Evolutionary conservation across 2,113 vertebrate genomes (phyloP).

Genomic region (Eulemur macaco): DNA sequence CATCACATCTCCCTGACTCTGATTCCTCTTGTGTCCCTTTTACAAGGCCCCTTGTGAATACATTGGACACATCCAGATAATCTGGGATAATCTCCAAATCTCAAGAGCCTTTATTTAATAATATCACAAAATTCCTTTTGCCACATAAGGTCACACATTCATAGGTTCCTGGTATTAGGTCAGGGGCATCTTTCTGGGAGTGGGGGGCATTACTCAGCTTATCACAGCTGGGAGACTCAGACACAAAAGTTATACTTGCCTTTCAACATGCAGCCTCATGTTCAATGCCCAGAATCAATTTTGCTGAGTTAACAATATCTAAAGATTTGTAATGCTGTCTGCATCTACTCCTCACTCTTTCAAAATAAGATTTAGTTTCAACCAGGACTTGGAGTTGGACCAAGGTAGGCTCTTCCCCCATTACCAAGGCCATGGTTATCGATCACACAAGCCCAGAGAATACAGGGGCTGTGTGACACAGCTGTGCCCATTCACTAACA

Average conservation of each 20-base stretch:
- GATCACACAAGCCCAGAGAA: not conserved
- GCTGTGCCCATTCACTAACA: not conserved
- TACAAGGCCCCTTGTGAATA: not conserved
- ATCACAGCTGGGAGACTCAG: not conserved
- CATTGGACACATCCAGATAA: not conserved
- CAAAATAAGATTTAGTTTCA: not conserved
- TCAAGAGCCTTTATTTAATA: not conserved
- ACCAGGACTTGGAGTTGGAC: not conserved
- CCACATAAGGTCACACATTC: not conserved
- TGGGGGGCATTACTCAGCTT: not conserved
- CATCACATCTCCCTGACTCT: not conserved
- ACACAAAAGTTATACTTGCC: constrained; percentile 24
- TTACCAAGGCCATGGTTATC: not conserved
- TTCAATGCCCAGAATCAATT: not conserved
- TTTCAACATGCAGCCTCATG: not conserved
- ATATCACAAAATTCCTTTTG: not conserved
- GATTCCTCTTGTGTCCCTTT: not conserved
- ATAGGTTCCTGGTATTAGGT: not conserved
- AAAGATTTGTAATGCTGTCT: not conserved
- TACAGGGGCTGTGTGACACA: not conserved
- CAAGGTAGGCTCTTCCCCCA: not conserved
- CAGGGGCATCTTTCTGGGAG: not conserved
- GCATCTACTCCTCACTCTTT: not conserved
- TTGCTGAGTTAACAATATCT: not conserved
- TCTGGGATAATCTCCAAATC: not conserved